Evolutionary conservation across 2,888 invertebrate species (phyloP).

Genomic region (Cantharis lateralis): DNA sequence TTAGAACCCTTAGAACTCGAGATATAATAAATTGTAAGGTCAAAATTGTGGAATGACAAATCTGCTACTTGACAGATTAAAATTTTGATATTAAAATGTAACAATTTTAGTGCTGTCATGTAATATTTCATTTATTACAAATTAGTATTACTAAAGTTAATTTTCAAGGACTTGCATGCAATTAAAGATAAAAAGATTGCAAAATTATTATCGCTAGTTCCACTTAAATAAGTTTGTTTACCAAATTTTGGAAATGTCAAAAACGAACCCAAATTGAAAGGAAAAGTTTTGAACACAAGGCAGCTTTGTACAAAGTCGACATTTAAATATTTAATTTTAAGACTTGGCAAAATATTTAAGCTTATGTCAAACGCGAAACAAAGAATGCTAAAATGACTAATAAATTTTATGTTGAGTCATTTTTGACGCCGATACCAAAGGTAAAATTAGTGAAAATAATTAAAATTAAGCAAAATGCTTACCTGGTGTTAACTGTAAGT

Average conservation of each 20-base stretch:
- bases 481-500: not conserved
- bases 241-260: not conserved
- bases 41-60: not conserved
- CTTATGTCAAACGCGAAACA: not conserved
- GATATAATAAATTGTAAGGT: not conserved
- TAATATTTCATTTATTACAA: not conserved
- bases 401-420: not conserved
- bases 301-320: not conserved
- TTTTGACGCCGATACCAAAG: not conserved
- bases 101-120: not conserved
- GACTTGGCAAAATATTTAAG: not conserved
- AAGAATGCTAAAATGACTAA: not conserved
- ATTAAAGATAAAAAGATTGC: not conserved
- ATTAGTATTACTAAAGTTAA: not conserved
- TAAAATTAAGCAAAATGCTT: not conserved
- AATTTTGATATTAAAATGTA: not conserved
- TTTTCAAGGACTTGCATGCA: not conserved
- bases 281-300: not conserved
- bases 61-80: not conserved
- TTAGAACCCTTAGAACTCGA: not conserved
- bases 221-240: not conserved
- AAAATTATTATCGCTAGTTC: not conserved
- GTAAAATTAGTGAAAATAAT: not conserved
- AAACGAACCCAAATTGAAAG: not conserved
- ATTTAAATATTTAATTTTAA: not conserved